Evolutionary conservation across 64 coral and sea anemone species (phyloP), one percentile per base, ranked within the genome.

Genomic region (Pachyseris speciosa): DNA sequence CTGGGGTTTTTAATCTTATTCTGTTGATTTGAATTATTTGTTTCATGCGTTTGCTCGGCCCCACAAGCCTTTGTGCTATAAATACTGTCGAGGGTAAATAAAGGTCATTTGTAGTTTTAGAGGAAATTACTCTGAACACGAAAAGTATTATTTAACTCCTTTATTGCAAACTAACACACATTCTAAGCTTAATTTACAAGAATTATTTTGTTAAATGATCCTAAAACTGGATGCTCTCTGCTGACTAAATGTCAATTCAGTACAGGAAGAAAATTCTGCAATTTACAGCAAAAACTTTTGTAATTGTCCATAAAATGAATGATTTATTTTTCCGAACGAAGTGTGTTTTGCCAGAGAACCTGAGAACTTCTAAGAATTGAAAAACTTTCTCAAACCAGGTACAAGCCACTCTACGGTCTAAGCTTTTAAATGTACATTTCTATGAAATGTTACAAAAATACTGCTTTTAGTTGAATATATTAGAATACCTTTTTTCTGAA

Each of bases 381-480:
- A 57, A 20, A 57, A 57, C 52, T 57, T 57, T 20, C 15, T 5
- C 0, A 20, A 20, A 57, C 13, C 22, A 4, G 19, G n/a, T n/a
- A n/a, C n/a, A n/a, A n/a, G n/a, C n/a, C n/a, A n/a, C n/a, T n/a
- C n/a, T n/a, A n/a, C n/a, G 22, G 22, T 20, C 52, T 67, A 22
- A 25, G 15, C 26, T 64, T 71, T 70, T 37, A 38, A 70, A 70
- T 38, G 8, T 25, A 44, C 39, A 11, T 44, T 74, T 3, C 38
- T 74, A 44, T 22, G 27, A 74, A 74, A 74, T 43, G 38, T 39
- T 74, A 74, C 6, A 45, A 74, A 74, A 74, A 74, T 74, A 74
- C 17, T 44, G 70, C 45, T 47, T 6, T 47, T 7, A 71, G 16
- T 39, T 74, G 7, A 74, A 74, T 74, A 74, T 74, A 74, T 74